Evolutionary conservation across 2,797 vertebrate species (phyloP), one percentile per base, ranked within the genome.

Genomic region (Poeciliopsis infans): DNA sequence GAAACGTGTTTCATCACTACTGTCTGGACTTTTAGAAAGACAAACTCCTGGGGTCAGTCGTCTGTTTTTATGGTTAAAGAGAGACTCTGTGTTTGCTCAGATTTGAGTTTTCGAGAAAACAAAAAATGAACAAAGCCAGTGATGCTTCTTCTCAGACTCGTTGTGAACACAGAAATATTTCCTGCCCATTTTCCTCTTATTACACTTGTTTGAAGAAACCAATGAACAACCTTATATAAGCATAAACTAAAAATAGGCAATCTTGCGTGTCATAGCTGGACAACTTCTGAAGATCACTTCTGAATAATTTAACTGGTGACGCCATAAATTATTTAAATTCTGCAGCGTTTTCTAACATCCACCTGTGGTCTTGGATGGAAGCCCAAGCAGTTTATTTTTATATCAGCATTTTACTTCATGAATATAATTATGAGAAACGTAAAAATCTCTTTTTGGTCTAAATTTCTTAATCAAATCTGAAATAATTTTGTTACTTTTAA

Each of bases 241-340:
- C 61, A 11, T 23, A 61, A 61, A 31, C 0, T 31, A 61, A 39
- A 23, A 20, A 7, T 43, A 43, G 66, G 16, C 70, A 7, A 1
- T 46, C 43, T 5, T 12, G 31, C 28, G 25, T 0, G 39, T 7
- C 18, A 64, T 2, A 5, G 23, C 0, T 2, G 11, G 8, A 10
- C 20, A 20, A 43, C 75, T 73, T 82, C 71, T 79, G 59, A 3
- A 57, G 75, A 72, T 51, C 7, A n/a, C 41, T 43, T 82, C 36
- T 93, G 15, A 93, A 91, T 93, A 75, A 92, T 93, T 93, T 74
- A 92, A 55, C 39, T 31, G 72, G 36, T 73, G 53, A 83, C 46
- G 16, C 16, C 51, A 82, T 89, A 1, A 83, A 80, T 92, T 92
- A 69, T 45, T 86, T 4, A 86, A 25, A 79, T 70, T 61, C 61